Percentiles rank a stretch among this genome's conserved stretches.
These are phyloP conservation scores for Rhorus exstirpatorius DNA, from an alignment of 2,888 invertebrate species.

Conservation along the genomic window DNA sequence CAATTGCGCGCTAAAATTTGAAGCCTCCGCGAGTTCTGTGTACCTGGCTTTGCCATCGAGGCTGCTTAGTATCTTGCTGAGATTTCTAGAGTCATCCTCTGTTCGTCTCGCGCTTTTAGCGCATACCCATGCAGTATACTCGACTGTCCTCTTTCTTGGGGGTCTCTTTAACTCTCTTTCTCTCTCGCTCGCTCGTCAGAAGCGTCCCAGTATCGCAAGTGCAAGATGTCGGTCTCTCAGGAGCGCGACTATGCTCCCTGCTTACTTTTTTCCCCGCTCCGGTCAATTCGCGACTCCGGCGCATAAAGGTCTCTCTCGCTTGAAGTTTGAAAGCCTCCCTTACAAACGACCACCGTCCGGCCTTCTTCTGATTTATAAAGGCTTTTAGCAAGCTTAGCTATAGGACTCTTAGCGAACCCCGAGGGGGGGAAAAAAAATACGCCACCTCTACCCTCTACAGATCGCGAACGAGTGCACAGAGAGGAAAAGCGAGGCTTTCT, in stretches of 20 bases:
- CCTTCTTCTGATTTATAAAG: conserved; percentile 84
- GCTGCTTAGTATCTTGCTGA: conserved; percentile 16
- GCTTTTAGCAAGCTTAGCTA: conserved; percentile 83
- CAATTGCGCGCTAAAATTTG: conserved; percentile 65
- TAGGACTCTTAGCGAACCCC: conserved; percentile 40
- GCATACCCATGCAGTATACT: conserved; percentile 3
- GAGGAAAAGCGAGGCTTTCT: conserved; percentile 48
- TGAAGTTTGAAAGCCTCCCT: conserved; percentile 77
- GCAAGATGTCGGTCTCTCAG: conserved; percentile 27
- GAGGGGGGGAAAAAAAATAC: conserved; percentile 75
- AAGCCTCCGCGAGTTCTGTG: conserved; percentile 28
- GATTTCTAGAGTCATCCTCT: conserved; percentile 33
- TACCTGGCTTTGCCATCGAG: conserved; percentile 34
- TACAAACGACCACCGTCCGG: conserved; percentile 81
- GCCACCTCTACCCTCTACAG: conserved; percentile 73
- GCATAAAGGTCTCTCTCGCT: conserved; percentile 69
- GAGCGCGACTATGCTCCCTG: conserved; percentile 45
- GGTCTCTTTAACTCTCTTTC: conserved; percentile 32
- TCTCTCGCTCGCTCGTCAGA: conserved; percentile 36
- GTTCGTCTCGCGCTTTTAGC: conserved; percentile 17
- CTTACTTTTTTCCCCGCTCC: conserved; percentile 51
- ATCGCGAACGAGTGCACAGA: conserved; percentile 53
- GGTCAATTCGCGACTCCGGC: conserved; percentile 67
- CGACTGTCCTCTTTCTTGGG: conserved; percentile 30
- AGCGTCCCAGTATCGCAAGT: conserved; percentile 40